Conservation (phyloP, 2,113 vertebrate genomes). For the Gallinago paraguaiae region DNA sequence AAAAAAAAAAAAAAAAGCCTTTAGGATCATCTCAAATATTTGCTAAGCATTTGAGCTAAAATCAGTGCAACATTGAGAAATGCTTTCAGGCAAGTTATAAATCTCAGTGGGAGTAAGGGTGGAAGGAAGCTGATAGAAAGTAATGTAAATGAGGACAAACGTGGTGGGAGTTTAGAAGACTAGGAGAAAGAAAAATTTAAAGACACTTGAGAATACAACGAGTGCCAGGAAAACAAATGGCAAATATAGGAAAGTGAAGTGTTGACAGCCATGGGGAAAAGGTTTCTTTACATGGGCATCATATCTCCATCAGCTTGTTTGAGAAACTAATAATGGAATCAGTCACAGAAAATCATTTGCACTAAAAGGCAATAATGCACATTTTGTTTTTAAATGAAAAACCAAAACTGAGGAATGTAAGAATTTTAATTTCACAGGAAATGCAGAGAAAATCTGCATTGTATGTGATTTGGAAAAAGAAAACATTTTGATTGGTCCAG, state of each 20-base stretch:
- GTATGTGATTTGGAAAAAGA: background rate
- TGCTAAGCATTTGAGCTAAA: constrained; percentile 2
- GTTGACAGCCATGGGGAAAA: background rate
- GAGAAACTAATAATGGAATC: background rate
- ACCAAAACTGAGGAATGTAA: background rate
- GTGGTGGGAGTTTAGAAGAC: background rate
- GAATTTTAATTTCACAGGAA: background rate
- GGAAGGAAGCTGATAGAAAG: background rate
- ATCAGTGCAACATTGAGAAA: background rate
- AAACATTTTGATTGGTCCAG: background rate
- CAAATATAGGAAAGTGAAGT: background rate
- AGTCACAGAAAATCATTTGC: background rate
- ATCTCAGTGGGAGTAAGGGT: background rate
- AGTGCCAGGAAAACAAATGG: background rate
- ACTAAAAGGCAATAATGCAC: background rate
- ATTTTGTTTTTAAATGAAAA: background rate
- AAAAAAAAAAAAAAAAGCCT: background rate
- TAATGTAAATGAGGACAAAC: background rate
- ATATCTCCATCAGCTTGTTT: background rate
- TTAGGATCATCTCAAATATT: background rate
- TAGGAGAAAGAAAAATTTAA: background rate
- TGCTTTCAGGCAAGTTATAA: background rate
- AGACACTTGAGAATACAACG: background rate
- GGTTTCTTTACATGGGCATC: background rate
- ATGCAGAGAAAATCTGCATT: background rate